These are phyloP conservation scores for Brenthis ino DNA, from an alignment of 2,888 invertebrate genomes.

Conservation along the genomic window DNA sequence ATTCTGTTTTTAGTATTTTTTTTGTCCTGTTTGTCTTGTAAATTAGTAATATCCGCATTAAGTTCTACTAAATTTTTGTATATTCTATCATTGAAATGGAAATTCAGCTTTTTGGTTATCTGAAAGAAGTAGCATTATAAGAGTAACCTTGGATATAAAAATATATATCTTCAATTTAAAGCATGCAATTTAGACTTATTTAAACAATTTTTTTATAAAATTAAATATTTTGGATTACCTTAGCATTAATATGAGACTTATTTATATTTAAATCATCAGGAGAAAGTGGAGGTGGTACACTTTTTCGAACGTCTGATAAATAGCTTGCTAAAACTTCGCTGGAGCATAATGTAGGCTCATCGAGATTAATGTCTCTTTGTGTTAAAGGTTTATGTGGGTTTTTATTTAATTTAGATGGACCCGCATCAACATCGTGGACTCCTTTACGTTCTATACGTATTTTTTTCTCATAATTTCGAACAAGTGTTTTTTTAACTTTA, in stretches of 20 bases:
- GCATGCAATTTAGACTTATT: no score
- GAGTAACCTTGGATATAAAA: background rate
- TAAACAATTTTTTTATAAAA: background rate
- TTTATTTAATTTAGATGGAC: conserved; percentile 44
- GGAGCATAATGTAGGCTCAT: conserved; percentile 65
- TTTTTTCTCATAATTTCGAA: conserved; percentile 65
- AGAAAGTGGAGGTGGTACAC: conserved; percentile 46
- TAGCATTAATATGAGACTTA: conserved; percentile 51
- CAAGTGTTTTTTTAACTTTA: conserved; percentile 70
- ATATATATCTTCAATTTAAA: no score
- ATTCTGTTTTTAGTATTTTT: conserved; percentile 45
- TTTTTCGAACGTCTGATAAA: conserved; percentile 54
- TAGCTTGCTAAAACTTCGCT: conserved; percentile 68
- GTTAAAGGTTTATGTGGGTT: background rate
- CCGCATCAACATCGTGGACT: conserved; percentile 52
- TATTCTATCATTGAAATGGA: conserved; percentile 73
- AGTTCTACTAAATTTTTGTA: conserved; percentile 74
- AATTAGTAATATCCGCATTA: conserved; percentile 59
- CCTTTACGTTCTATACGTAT: conserved; percentile 47
- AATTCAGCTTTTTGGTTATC: conserved; percentile 73
- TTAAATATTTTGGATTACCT: conserved; percentile 49
- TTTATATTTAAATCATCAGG: conserved; percentile 54
- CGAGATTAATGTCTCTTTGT: conserved; percentile 53
- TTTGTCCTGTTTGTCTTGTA: conserved; percentile 53
- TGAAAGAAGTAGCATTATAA: conserved; percentile 49